Base-by-base conservation (phyloP, 2,797 vertebrate genomes). In the Psittacula derbiana region DNA sequence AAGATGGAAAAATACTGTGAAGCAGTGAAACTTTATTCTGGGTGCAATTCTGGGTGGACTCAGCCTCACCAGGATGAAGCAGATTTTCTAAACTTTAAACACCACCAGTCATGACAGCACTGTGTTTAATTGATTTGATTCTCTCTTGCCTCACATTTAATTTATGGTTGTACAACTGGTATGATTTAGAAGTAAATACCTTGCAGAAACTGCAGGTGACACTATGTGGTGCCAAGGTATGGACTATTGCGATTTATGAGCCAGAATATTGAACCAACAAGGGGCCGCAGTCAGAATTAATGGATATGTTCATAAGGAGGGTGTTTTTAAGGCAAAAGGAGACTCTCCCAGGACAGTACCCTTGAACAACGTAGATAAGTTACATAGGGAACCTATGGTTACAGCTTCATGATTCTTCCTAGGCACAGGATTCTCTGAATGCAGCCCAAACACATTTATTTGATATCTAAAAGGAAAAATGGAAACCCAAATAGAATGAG, bases 121-220 rank as follows among this genome's bases (percentile, higher is more conserved):
- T 41, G 10, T 17, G 10, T 82, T 90, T 64, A 44, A 60, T 40
- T 86, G 61, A 78, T 86, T 76, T 86, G 36, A 41, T 80, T 80
- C 52, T 87, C 71, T 91, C 23, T 33, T 85, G 38, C 41, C 44
- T 92, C 75, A 40, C 52, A 23, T 41, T 44, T 85, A 67, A 89
- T 88, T 92, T 90, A 78, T 67, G 80, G 44, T 28, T 64, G 60
- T 91, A 44, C 72, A 94, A 36, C 31, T 83, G 61, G 14, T 71
- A 40, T 94, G 69, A 88, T 86, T 94, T 90, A 91, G 81, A 88
- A 80, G 47, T 81, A 94, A 73, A 94, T 88, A 80, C 50, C 50
- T 89, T 85, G 52, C 74, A 91, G 92, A 85, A 95, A 73, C 7
- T 20, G 28, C 70, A 76, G 87, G 74, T 78, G 44, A 60, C n/a